Evolutionary conservation across 2,113 vertebrate genomes (phyloP).

Genomic region (Pedionomus torquatus): DNA sequence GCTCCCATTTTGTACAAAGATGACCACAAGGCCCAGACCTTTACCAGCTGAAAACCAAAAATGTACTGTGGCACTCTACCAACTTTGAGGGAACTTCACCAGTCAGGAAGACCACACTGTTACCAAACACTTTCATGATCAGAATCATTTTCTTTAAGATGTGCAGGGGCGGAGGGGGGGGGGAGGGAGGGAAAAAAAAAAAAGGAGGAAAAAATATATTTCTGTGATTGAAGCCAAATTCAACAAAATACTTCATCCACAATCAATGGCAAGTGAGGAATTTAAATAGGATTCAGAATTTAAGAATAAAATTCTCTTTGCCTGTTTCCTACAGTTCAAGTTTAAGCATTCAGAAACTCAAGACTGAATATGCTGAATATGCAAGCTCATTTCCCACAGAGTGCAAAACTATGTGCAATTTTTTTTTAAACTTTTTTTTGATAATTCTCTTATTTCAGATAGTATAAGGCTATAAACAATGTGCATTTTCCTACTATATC

Average conservation of each 20-base stretch:
- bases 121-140: neutral
- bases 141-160: neutral
- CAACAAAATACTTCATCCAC: neutral
- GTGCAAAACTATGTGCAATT: neutral
- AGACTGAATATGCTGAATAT: neutral
- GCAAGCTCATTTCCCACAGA: neutral
- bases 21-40: neutral
- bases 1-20: neutral
- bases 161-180: too few relatives aligned
- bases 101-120: neutral
- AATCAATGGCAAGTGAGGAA: neutral
- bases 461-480: neutral
- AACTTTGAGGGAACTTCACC: neutral
- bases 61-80: fast-evolving
- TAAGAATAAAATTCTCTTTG: neutral
- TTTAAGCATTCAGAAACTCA: neutral
- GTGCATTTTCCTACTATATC: neutral
- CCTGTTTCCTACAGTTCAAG: neutral
- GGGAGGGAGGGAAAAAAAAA: too few relatives aligned
- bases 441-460: neutral
- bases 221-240: neutral
- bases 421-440: neutral
- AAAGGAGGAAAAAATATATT: neutral
- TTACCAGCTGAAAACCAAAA: neutral
- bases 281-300: neutral